Conservation (phyloP, 2,113 vertebrate species). For the Aviceda subcristata region DNA sequence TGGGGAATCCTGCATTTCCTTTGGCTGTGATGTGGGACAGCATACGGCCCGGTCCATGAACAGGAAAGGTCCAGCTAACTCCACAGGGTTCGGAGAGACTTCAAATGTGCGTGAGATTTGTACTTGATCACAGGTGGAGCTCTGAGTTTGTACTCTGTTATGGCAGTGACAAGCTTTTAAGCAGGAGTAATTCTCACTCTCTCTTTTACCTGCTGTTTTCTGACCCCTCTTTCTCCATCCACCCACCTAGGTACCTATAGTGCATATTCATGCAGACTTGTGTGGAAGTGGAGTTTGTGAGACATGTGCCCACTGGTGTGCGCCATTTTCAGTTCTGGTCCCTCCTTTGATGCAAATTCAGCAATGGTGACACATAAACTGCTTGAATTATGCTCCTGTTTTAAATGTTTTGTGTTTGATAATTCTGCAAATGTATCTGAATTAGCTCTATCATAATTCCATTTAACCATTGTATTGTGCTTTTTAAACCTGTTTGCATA, state of each 20-base stretch:
- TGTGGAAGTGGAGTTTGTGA: background rate
- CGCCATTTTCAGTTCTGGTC: background rate
- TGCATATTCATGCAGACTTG: accelerated
- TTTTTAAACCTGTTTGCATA: background rate
- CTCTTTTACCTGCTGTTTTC: background rate
- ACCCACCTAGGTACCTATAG: accelerated
- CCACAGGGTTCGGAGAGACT: background rate
- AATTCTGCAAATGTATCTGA: background rate
- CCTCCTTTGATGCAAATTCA: background rate
- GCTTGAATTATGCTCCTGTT: background rate
- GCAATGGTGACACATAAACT: background rate
- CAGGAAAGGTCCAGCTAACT: background rate
- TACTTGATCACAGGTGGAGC: background rate
- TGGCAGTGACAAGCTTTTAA: accelerated
- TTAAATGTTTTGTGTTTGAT: background rate
- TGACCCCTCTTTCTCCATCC: background rate
- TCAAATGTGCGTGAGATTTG: accelerated
- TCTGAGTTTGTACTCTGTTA: background rate
- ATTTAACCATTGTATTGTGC: background rate
- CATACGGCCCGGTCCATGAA: accelerated
- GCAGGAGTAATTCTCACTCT: background rate
- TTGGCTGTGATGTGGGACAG: background rate
- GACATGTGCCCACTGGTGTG: background rate
- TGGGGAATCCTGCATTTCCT: background rate
- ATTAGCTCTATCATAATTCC: background rate